Base-by-base conservation (phyloP, 2,888 invertebrate species). In the Invenusta paracnida region DNA sequence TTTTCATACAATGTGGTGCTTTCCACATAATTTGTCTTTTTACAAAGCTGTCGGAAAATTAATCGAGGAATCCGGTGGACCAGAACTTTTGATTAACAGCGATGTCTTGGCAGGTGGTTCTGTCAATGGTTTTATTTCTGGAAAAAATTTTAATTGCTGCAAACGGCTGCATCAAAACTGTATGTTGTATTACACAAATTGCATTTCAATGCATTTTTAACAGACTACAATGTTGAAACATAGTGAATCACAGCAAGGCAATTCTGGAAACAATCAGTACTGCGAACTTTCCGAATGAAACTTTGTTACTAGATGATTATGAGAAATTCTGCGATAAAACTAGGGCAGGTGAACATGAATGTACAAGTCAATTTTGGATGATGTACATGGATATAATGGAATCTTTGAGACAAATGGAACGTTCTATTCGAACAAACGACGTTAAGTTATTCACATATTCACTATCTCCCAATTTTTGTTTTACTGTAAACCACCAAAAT, bases 21-120 rank as follows among this genome's bases (percentile, higher is more conserved):
- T 88, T 88, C 79, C 87, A 88, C 30, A 87, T 88, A 13, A 29
- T 81, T 67, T 88, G 81, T 87, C 87, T 29, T 88, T 87, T 27
- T 88, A 88, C 83, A 87, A 83, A 23, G 87, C 87, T 5, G 27
- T 88, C 30, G 88, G 88, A 11, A 84, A 87, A 31, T 27, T 88
- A 29, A 81, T 88, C 17, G 87, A 87, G n/a, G 87, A 83, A 13
- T 88, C 88, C 25, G 88, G 87, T 5, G 86, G 86, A 0, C 86
- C 87, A 17, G 25, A 86, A 28, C 85, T 88, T n/a, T 82, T 88
- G 1, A 87, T 86, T 83, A 88, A 88, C 11, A 67, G 81, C 66
- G 86, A 84, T 29, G 87, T 87, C 29, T 84, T 88, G 27, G 88
- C 87, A 31, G 0, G 67, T 67, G 87, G 88, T 13, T 88, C 87